phyloP scores from a whole-genome alignment of 1,140 invertebrate species.

The Oncopeltus fasciatus region DNA sequence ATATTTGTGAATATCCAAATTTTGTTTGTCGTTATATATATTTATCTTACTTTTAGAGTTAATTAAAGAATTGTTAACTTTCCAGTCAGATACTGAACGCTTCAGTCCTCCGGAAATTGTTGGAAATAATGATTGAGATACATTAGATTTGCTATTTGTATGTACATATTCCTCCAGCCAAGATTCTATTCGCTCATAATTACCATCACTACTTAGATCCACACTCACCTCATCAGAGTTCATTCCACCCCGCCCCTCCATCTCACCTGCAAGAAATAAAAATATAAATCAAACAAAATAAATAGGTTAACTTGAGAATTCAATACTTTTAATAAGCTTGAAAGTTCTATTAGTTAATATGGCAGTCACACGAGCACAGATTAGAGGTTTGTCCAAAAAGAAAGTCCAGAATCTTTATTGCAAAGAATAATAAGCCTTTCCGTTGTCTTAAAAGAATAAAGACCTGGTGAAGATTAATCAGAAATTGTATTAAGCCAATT shows the following conservation, averaged over 20 bases:
- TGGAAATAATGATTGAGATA: slow-evolving; percentile 12
- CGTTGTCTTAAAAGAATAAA: too few relatives aligned
- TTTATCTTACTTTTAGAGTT: slow-evolving; percentile 12
- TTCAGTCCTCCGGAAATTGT: slow-evolving; percentile 5
- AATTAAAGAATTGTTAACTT: not conserved
- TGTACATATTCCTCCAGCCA: slow-evolving; percentile 29
- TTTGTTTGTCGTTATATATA: not conserved
- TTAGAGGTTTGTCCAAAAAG: too few relatives aligned
- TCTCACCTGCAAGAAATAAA: slow-evolving; percentile 12
- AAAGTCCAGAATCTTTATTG: too few relatives aligned
- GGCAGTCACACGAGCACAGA: too few relatives aligned
- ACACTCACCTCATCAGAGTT: slow-evolving; percentile 32
- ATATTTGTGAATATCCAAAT: slow-evolving; percentile 16
- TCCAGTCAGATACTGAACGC: not conserved
- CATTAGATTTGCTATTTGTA: not conserved
- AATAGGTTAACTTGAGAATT: too few relatives aligned
- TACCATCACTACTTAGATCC: slow-evolving; percentile 19
- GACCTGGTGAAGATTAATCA: too few relatives aligned
- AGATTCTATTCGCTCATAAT: slow-evolving; percentile 22
- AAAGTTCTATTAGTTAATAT: too few relatives aligned
- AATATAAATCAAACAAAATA: not conserved
- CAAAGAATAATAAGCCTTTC: too few relatives aligned
- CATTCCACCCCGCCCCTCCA: slow-evolving; percentile 35
- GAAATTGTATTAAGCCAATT: too few relatives aligned
- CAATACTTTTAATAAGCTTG: too few relatives aligned